These are phyloP conservation scores for Chrysaora quinquecirrha DNA, from an alignment of 30 jellyfish, hydroid and myxozoan species.

Conservation along the genomic window DNA sequence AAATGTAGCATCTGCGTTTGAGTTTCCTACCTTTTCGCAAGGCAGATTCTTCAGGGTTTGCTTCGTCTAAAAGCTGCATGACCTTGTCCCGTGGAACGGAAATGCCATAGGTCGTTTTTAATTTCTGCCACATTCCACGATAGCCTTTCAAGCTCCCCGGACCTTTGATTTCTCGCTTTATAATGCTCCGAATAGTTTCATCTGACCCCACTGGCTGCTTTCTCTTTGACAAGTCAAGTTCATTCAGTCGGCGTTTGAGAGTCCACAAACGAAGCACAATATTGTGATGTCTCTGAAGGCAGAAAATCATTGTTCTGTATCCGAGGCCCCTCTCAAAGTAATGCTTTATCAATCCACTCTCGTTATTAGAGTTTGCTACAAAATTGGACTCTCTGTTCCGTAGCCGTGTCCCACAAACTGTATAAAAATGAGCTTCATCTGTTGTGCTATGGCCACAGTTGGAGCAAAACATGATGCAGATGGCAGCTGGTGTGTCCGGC, in stretches of 20 bases:
- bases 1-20: background rate
- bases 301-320: background rate
- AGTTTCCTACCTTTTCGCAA: background rate
- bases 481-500: background rate
- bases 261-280: background rate
- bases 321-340: background rate
- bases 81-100: background rate
- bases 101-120: background rate
- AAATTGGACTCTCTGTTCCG: background rate
- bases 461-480: background rate
- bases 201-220: background rate
- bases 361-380: background rate
- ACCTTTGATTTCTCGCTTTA: background rate
- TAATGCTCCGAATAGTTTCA: background rate
- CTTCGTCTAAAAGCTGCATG: background rate
- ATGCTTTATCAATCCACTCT: background rate
- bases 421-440: background rate
- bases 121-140: background rate
- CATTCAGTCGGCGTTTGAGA: background rate
- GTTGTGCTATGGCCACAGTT: background rate
- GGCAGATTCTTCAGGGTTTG: background rate
- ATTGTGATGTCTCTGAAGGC: background rate
- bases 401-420: constrained; percentile 25
- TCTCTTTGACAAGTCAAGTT: background rate
- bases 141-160: background rate